phyloP scores from a whole-genome alignment of 1,140 invertebrate species.

The Notospermus geniculatus region DNA sequence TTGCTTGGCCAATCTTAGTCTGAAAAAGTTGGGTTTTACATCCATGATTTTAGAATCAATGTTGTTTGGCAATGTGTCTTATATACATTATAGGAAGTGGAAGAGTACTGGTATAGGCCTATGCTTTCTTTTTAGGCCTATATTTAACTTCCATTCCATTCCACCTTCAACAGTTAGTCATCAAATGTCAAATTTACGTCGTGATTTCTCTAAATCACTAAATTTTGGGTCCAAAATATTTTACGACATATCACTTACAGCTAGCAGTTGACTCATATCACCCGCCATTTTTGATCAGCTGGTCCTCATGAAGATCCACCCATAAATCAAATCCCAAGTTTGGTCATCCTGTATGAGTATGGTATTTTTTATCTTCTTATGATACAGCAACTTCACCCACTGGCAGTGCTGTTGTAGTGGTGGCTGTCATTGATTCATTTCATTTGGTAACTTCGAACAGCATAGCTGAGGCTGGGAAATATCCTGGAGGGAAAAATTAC shows the following conservation, averaged over 20 bases:
- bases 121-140: neutral
- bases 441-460: too few species aligned
- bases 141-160: neutral
- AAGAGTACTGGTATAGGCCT: too few species aligned
- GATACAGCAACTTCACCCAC: too few species aligned
- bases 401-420: too few species aligned
- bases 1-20: conserved; percentile 39
- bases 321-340: too few species aligned
- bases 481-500: too few species aligned
- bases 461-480: too few species aligned
- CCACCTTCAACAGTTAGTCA: neutral
- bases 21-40: conserved; percentile 21
- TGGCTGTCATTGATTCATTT: too few species aligned
- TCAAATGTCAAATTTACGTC: neutral
- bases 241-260: conserved; percentile 12
- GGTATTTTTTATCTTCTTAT: too few species aligned
- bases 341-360: too few species aligned
- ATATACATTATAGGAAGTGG: neutral
- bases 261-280: conserved; percentile 22
- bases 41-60: neutral
- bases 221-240: neutral
- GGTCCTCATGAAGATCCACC: too few species aligned
- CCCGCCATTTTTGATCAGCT: conserved; percentile 18
- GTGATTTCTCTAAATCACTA: neutral
- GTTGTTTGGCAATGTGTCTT: neutral